Base-by-base conservation (phyloP, 2,797 vertebrate genomes). In the Sarcoramphus papa region DNA sequence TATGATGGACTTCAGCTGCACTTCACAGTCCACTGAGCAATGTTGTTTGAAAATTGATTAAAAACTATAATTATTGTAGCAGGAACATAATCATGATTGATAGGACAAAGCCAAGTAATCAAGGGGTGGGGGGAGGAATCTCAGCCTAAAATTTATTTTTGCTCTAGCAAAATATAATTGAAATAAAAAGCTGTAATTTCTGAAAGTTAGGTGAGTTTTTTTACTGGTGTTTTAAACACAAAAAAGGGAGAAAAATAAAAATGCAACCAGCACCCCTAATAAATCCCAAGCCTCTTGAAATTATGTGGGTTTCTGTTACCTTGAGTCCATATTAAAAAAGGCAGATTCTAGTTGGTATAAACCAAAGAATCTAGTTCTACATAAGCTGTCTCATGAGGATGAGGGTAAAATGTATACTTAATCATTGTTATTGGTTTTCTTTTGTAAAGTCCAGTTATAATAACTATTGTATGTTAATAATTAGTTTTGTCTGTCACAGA, bases 31-130 rank as follows among this genome's bases (percentile, higher is more conserved):
- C 85, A 79, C 69, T 77, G 84, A 95, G 78, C 57, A 79, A 87
- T 60, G 23, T 53, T 56, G 48, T 88, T 87, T 96, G 74, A 85
- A 96, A 96, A 93, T 85, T 93, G 87, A 91, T 96, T 94, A 95
- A 92, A 97, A 96, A 18, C 23, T 84, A 50, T 95, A 96, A 96
- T 96, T 96, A 86, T 53, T 95, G 21, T 85, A 88, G 63, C 62
- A 92, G 64, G 50, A 80, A 79, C 76, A 62, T 94, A 96, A 96
- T 88, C 25, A 28, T 91, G 65, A 97, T 88, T 94, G 87, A 90
- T 77, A 93, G 74, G n/a, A 57, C 54, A 94, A 91, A 96, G 40
- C 27, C 22, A 74, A 92, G 69, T 84, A 93, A 83, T 88, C 73
- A 70, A 57, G 33, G 18, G 6, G 12, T 4, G 43, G 33, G 8